phyloP scores from a whole-genome alignment of 1,140 invertebrate species.

The Pogonomyrmex californicus region DNA sequence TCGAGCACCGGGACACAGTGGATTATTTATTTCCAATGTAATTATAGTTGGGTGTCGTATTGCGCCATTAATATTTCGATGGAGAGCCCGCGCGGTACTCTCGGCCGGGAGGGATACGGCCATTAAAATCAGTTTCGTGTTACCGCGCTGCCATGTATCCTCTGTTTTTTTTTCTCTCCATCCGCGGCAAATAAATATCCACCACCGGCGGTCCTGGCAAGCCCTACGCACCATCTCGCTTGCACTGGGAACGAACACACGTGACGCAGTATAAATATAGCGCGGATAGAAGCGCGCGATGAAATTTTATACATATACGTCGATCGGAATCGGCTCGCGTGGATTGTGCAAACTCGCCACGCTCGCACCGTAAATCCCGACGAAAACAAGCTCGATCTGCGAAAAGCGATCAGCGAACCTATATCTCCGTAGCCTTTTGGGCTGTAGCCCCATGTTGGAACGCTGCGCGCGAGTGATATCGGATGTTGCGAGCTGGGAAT shows the following conservation, averaged over 20 bases:
- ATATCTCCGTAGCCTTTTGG: slow-evolving; percentile 6
- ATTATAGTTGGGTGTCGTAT: slow-evolving; percentile 76
- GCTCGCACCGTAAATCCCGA: slow-evolving; percentile 63
- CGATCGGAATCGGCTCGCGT: slow-evolving; percentile 67
- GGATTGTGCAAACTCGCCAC: slow-evolving; percentile 67
- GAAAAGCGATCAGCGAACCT: neutral
- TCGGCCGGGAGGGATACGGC: slow-evolving; percentile 63
- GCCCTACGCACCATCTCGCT: slow-evolving; percentile 43
- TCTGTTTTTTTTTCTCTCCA: slow-evolving; percentile 73
- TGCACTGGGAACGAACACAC: slow-evolving; percentile 77
- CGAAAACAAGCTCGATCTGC: slow-evolving; percentile 51
- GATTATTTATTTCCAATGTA: slow-evolving; percentile 73
- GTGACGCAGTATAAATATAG: slow-evolving; percentile 73
- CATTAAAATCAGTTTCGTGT: slow-evolving; percentile 85
- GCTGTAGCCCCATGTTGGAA: neutral
- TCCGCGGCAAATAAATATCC: slow-evolving; percentile 81
- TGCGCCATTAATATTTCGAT: slow-evolving; percentile 81
- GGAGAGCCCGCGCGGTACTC: slow-evolving; percentile 54
- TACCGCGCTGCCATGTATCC: slow-evolving; percentile 72
- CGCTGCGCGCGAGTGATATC: neutral
- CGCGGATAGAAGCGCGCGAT: slow-evolving; percentile 69
- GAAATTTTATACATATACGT: slow-evolving; percentile 72
- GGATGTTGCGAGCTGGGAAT: neutral
- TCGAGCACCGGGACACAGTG: slow-evolving; percentile 57
- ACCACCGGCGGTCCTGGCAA: slow-evolving; percentile 53